phyloP scores from a whole-genome alignment of 2,113 vertebrate species.

The Andinoacara biseriatus region DNA sequence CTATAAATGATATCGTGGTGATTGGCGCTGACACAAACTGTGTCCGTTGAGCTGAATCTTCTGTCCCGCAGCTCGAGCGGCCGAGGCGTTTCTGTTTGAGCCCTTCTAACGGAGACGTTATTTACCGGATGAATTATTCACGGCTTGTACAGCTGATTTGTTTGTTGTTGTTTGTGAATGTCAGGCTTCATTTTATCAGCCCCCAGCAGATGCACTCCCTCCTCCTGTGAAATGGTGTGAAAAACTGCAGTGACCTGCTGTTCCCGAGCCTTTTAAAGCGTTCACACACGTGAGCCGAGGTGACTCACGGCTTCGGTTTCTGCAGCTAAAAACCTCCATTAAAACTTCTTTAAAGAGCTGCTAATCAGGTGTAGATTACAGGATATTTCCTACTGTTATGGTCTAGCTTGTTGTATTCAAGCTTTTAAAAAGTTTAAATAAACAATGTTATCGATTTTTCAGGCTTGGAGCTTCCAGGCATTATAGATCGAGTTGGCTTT shows the following conservation, averaged over 20 bases:
- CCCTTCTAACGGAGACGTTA: not conserved
- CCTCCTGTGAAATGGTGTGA: not conserved
- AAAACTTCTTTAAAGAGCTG: not conserved
- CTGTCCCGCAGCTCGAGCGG: not conserved
- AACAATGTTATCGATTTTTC: not conserved
- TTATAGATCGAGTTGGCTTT: not conserved
- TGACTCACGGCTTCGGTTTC: not conserved
- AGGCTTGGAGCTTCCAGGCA: not conserved
- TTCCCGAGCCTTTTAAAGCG: not conserved
- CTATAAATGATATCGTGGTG: not conserved
- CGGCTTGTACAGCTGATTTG: conserved; percentile 1
- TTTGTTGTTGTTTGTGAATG: conserved; percentile 24
- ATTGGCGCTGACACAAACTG: no score
- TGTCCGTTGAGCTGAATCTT: not conserved
- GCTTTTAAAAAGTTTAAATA: not conserved
- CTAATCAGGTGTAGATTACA: not conserved
- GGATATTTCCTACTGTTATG: not conserved
- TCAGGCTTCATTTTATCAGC: conserved; percentile 16
- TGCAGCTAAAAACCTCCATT: not conserved
- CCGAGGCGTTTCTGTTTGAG: not conserved
- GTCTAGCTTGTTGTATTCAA: not conserved
- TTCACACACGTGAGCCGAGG: not conserved
- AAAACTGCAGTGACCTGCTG: not conserved
- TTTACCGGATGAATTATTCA: conserved; percentile 10
- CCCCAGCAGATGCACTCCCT: not conserved